Evolutionary conservation across 23 tunicate species (phyloP).

Genomic region (Styela plicata): DNA sequence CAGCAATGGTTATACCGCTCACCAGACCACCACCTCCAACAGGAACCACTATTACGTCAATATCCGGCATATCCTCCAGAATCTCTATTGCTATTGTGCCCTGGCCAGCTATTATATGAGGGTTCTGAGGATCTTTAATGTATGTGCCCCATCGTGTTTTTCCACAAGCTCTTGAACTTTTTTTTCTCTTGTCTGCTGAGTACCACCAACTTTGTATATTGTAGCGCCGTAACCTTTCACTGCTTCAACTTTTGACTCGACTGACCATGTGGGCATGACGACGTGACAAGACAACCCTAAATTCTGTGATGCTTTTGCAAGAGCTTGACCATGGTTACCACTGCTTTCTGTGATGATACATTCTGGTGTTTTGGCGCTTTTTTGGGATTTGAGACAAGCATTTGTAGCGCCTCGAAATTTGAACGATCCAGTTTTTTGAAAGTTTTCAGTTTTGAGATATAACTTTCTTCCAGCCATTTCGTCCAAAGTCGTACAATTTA

Average conservation of each 20-base stretch:
- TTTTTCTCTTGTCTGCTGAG: conserved; percentile 31
- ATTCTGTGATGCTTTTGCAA: conserved; percentile 66
- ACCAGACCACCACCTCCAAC: conserved; percentile 96
- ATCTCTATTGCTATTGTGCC: conserved; percentile 85
- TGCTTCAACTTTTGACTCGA: conserved; percentile 57
- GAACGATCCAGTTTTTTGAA: conserved; percentile 40
- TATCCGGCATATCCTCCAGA: conserved; percentile 62
- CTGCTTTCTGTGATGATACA: conserved; percentile 17
- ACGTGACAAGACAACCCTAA: conserved; percentile 48
- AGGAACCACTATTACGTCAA: conserved; percentile 73
- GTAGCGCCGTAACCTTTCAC: conserved; percentile 31
- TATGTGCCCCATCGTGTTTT: not conserved
- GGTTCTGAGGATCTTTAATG: conserved; percentile 46
- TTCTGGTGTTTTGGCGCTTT: not conserved
- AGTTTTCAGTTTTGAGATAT: conserved; percentile 68
- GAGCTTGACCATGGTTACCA: conserved; percentile 42
- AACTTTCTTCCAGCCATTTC: conserved; percentile 41
- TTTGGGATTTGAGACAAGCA: not conserved
- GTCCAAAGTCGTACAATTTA: conserved; percentile 38
- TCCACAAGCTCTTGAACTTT: conserved; percentile 12
- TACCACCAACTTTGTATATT: not conserved
- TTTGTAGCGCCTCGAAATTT: conserved; percentile 31
- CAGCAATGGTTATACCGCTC: conserved; percentile 77
- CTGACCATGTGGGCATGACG: conserved; percentile 50
- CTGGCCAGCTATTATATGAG: conserved; percentile 66